Conservation (phyloP, 1,140 invertebrate genomes). For the Leptinotarsa texana region DNA sequence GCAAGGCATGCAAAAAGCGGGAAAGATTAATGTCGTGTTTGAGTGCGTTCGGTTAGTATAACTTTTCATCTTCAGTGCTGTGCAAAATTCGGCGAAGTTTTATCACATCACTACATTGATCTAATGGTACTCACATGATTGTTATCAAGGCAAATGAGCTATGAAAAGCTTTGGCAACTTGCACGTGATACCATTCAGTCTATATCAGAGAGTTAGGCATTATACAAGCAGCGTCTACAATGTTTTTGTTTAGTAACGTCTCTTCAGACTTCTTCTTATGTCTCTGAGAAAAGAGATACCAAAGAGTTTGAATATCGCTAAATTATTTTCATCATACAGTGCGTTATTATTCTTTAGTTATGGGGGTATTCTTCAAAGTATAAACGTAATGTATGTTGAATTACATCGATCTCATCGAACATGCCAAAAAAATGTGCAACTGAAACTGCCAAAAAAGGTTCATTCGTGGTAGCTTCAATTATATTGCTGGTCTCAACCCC, state of each 20-base stretch:
- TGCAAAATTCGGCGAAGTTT: background rate
- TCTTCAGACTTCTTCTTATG: slow-evolving; percentile 35
- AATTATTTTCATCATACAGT: no score
- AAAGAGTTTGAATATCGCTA: no score
- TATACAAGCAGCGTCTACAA: background rate
- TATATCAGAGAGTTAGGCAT: background rate
- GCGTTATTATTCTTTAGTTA: no score
- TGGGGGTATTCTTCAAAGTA: no score
- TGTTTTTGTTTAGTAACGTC: slow-evolving; percentile 32
- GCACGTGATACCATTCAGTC: background rate
- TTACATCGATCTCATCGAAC: no score
- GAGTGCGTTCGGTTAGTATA: slow-evolving; percentile 10
- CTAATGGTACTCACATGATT: background rate
- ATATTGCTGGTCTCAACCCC: no score
- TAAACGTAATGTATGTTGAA: no score
- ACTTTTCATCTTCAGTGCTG: slow-evolving; percentile 24
- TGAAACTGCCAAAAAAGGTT: background rate
- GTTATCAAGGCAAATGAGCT: background rate
- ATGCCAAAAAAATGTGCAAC: background rate
- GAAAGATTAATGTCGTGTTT: slow-evolving; percentile 13
- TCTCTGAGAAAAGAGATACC: slow-evolving; percentile 32
- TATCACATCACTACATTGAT: background rate
- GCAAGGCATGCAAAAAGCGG: slow-evolving; percentile 36
- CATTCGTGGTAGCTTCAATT: background rate
- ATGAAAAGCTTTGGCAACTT: background rate